Conservation (phyloP, 2,113 vertebrate species). For the Sinocyclocheilus rhinocerous region DNA sequence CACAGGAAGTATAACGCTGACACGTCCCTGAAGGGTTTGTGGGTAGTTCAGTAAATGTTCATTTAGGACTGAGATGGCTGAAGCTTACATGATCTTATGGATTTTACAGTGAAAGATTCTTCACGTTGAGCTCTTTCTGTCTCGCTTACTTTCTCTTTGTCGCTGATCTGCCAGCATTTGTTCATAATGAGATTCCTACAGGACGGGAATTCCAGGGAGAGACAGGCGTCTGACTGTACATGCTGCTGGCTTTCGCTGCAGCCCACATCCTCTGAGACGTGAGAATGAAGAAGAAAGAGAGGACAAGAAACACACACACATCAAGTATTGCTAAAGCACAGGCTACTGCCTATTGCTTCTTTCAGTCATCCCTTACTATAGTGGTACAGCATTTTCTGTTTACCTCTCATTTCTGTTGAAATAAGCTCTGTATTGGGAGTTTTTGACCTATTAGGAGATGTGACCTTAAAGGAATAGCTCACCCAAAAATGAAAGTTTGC, state of each 20-base stretch:
- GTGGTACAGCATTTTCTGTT: background rate
- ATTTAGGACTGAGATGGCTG: conserved; percentile 47
- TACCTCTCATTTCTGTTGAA: background rate
- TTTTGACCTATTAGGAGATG: background rate
- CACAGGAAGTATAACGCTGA: background rate
- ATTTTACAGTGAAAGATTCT: conserved; percentile 36
- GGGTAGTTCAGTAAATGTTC: conserved; percentile 48
- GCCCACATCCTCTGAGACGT: conserved; percentile 46
- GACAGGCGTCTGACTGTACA: conserved; percentile 52
- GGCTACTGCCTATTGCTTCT: conserved; percentile 23
- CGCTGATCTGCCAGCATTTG: conserved; percentile 58
- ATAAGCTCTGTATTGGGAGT: background rate
- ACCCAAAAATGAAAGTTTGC: background rate
- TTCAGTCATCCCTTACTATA: background rate
- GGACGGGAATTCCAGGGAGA: conserved; percentile 54
- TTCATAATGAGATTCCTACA: conserved; percentile 62
- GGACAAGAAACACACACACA: conserved; percentile 34
- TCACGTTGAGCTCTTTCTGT: conserved; percentile 23
- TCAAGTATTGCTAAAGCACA: conserved; percentile 18
- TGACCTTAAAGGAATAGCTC: background rate
- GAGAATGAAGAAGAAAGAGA: conserved; percentile 31
- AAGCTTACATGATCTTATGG: conserved; percentile 36
- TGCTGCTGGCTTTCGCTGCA: conserved; percentile 50
- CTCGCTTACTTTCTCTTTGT: conserved; percentile 27
- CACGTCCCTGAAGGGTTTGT: conserved; percentile 38